Evolutionary conservation across 2,888 invertebrate species (phyloP).

Genomic region (Thereva nobilitata): DNA sequence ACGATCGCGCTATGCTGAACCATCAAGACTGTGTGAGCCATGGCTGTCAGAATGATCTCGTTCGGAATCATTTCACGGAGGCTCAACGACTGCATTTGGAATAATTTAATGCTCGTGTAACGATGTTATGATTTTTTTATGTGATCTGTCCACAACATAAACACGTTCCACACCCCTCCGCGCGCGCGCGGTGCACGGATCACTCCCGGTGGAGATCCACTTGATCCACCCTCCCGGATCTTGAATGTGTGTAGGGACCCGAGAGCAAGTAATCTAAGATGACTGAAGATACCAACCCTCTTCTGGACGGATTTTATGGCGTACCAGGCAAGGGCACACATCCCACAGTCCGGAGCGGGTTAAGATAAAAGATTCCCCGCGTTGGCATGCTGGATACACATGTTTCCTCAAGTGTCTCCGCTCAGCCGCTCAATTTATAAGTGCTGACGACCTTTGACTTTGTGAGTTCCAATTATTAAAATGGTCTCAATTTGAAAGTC

Average conservation of each 20-base stretch:
- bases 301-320: too few species aligned
- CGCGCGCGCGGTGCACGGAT: too few species aligned
- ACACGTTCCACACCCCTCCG: too few species aligned
- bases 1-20: constrained; percentile 13
- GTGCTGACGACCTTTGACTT: constrained; percentile 22
- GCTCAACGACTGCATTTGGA: constrained; percentile 16
- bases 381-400: not conserved
- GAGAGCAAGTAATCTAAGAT: too few species aligned
- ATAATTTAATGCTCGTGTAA: constrained; percentile 21
- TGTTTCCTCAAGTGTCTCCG: not conserved
- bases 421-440: too few species aligned
- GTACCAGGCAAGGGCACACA: too few species aligned
- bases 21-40: too few species aligned
- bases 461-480: constrained; percentile 12
- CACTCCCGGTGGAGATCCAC: too few species aligned
- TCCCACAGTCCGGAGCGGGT: not conserved
- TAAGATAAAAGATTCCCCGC: not conserved
- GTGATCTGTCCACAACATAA: constrained; percentile 3
- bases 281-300: too few species aligned
- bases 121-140: constrained; percentile 21
- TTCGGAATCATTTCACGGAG: constrained; percentile 24
- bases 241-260: too few species aligned
- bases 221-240: too few species aligned
- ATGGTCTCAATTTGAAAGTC: constrained; percentile 12
- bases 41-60: constrained; percentile 18